Evolutionary conservation across 2,113 vertebrate genomes (phyloP).

Genomic region (Semnornis frantzii): DNA sequence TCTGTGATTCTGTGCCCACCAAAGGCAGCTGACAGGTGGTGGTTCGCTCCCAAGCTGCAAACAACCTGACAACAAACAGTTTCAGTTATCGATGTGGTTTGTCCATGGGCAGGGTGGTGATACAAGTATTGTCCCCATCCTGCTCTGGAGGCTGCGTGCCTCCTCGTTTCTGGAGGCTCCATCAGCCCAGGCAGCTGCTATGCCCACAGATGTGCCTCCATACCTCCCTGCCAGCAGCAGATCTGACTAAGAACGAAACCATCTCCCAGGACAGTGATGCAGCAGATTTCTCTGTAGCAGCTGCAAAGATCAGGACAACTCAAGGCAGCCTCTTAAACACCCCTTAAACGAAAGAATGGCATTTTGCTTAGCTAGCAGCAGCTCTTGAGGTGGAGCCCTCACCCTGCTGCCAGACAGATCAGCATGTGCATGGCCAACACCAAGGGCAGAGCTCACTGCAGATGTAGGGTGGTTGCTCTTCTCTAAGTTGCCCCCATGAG

Average conservation of each 20-base stretch:
- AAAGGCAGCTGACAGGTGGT: rapidly evolving
- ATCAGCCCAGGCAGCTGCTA: background rate
- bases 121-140: background rate
- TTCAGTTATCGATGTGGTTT: background rate
- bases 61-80: background rate
- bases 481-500: background rate
- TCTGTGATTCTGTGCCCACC: no score
- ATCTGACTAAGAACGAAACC: background rate
- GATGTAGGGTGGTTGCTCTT: no score
- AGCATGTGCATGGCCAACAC: rapidly evolving
- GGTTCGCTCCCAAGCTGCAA: background rate
- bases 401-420: background rate
- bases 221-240: background rate
- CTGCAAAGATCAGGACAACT: background rate
- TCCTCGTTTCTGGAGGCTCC: background rate
- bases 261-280: background rate
- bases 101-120: background rate
- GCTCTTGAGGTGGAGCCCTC: background rate
- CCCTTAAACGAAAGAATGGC: background rate
- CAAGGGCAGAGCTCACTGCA: rapidly evolving
- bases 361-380: background rate
- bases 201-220: background rate
- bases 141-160: background rate
- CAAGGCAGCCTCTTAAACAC: background rate
- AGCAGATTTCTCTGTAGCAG: background rate